Evolutionary conservation across 2,113 vertebrate species (phyloP).

Genomic region (Erpornis zantholeuca): DNA sequence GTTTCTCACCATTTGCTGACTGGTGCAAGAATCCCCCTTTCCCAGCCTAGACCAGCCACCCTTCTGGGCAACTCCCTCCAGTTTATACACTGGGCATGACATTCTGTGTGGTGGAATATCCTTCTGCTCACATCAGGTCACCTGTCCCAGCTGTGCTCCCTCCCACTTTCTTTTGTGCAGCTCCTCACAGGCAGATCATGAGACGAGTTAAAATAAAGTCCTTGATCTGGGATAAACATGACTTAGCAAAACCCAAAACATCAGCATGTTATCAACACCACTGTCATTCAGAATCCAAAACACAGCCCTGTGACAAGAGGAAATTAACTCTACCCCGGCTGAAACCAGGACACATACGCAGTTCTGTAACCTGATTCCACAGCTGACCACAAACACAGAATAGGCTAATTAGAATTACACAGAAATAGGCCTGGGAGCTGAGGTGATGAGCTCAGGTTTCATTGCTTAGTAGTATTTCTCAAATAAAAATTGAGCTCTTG

Average conservation of each 20-base stretch:
- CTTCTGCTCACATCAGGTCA: rapidly evolving
- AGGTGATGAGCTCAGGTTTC: background rate
- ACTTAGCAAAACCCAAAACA: background rate
- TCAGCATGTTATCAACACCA: background rate
- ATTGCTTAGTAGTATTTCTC: background rate
- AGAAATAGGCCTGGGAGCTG: background rate
- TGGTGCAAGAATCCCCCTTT: background rate
- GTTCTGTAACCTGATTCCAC: background rate
- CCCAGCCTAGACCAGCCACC: background rate
- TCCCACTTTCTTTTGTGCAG: background rate
- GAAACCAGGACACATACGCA: background rate
- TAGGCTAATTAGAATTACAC: background rate
- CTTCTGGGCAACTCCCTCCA: background rate
- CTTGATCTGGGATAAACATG: background rate
- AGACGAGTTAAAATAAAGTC: background rate
- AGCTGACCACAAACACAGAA: background rate
- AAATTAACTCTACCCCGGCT: background rate
- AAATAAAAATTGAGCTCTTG: background rate
- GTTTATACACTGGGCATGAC: background rate
- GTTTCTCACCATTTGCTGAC: background rate
- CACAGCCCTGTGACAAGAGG: background rate
- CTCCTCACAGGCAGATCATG: background rate
- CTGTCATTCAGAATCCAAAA: background rate
- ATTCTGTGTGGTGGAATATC: background rate
- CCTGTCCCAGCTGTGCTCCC: background rate